These are phyloP conservation scores for Nezara viridula DNA, from an alignment of 2,888 invertebrate species.

Conservation along the genomic window DNA sequence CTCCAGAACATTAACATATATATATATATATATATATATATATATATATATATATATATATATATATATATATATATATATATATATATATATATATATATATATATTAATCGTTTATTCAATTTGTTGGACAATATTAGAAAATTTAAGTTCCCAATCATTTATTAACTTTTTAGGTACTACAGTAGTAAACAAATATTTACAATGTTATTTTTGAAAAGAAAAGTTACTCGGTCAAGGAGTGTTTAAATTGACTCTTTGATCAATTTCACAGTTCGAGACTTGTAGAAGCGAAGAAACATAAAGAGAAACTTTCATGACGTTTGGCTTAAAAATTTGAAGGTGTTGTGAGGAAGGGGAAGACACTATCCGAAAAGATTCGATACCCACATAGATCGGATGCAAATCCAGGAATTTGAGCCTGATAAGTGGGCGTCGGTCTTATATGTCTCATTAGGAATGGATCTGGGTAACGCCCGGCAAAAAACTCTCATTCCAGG, in stretches of 20 bases:
- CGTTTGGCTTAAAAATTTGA: not conserved
- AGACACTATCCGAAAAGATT: not conserved
- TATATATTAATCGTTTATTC: too few relatives aligned
- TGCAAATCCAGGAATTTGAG: not conserved
- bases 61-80: too few relatives aligned
- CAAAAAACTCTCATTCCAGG: not conserved
- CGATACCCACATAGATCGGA: not conserved
- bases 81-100: too few relatives aligned
- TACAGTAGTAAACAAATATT: too few relatives aligned
- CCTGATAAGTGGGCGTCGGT: not conserved
- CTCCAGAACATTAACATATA: too few relatives aligned
- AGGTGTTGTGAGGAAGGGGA: not conserved
- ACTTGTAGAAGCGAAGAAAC: not conserved
- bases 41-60: too few relatives aligned
- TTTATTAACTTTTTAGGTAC: too few relatives aligned
- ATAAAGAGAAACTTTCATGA: not conserved
- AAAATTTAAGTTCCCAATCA: not conserved
- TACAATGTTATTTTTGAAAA: not conserved
- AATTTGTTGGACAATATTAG: not conserved
- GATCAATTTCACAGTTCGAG: not conserved
- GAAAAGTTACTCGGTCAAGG: conserved; percentile 12
- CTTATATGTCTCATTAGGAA: not conserved
- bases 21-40: too few relatives aligned
- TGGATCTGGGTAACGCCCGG: not conserved
- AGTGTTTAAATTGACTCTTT: not conserved